These are phyloP conservation scores for Hormaphis cornu DNA, from an alignment of 1,140 invertebrate genomes.

Conservation along the genomic window DNA sequence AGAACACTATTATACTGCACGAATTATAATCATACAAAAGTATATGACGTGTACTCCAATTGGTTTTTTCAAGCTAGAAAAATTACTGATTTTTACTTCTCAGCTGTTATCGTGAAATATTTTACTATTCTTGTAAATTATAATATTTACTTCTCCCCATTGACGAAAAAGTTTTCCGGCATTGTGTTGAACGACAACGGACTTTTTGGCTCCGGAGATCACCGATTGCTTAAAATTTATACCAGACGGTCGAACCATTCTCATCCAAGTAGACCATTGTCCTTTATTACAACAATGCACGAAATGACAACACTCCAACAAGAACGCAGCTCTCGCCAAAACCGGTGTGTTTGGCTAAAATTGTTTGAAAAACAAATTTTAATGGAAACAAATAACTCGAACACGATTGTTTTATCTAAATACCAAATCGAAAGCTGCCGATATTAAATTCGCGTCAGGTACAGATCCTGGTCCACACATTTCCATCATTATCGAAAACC, in stretches of 20 bases:
- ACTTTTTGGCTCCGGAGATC: constrained; percentile 54
- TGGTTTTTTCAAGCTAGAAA: no score
- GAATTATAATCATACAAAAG: no score
- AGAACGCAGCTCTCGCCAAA: constrained; percentile 74
- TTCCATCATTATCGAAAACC: constrained; percentile 84
- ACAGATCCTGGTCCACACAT: constrained; percentile 89
- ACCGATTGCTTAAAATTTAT: constrained; percentile 45
- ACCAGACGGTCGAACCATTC: constrained; percentile 64
- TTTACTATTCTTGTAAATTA: neutral
- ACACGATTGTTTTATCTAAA: constrained; percentile 35
- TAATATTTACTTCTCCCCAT: constrained; percentile 83
- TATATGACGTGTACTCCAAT: no score
- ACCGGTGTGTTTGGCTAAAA: constrained; percentile 84
- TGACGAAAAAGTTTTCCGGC: constrained; percentile 95
- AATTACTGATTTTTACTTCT: no score
- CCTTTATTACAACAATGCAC: constrained; percentile 96
- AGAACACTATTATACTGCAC: no score
- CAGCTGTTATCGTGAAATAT: no score
- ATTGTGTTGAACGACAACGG: constrained; percentile 74
- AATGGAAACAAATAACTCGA: neutral
- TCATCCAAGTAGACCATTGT: constrained; percentile 95
- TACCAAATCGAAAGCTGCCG: constrained; percentile 91
- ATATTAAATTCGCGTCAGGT: constrained; percentile 90
- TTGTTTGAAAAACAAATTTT: neutral
- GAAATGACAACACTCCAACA: constrained; percentile 91